Conservation (phyloP, 2,888 invertebrate species). For the Cerceris ruficornis region DNA sequence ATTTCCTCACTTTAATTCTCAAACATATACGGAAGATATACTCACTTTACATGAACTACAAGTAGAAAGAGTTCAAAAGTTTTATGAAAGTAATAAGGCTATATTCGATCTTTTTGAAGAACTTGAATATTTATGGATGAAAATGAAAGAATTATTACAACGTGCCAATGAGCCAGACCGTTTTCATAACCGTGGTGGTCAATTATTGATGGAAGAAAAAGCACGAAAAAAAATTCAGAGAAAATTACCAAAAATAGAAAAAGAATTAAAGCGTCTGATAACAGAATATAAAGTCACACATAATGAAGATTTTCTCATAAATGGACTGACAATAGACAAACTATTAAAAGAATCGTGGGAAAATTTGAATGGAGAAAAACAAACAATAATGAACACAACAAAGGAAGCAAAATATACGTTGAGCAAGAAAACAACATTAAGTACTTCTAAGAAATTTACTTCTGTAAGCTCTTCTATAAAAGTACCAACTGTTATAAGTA, state of each 20-base stretch:
- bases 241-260: conserved; percentile 89
- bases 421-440: conserved; percentile 73
- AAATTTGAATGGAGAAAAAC: conserved; percentile 84
- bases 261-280: conserved; percentile 84
- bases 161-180: conserved; percentile 91
- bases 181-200: conserved; percentile 94
- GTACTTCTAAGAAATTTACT: conserved; percentile 70
- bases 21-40: conserved; percentile 90
- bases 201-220: conserved; percentile 92
- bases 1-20: conserved; percentile 86
- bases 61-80: conserved; percentile 86
- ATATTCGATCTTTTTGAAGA: conserved; percentile 86
- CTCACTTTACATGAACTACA: conserved; percentile 91
- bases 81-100: conserved; percentile 84
- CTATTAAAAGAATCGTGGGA: conserved; percentile 86
- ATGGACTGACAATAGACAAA: conserved; percentile 86
- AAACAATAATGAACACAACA: conserved; percentile 75
- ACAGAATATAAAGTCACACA: conserved; percentile 79
- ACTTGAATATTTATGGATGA: conserved; percentile 88
- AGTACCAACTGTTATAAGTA: conserved; percentile 12
- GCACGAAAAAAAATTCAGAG: conserved; percentile 90
- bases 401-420: conserved; percentile 59
- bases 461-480: conserved; percentile 65
- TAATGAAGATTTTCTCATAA: conserved; percentile 84
- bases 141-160: conserved; percentile 89